Evolutionary conservation across 2,888 invertebrate genomes (phyloP).

Genomic region (Kryphioiulus occultus): DNA sequence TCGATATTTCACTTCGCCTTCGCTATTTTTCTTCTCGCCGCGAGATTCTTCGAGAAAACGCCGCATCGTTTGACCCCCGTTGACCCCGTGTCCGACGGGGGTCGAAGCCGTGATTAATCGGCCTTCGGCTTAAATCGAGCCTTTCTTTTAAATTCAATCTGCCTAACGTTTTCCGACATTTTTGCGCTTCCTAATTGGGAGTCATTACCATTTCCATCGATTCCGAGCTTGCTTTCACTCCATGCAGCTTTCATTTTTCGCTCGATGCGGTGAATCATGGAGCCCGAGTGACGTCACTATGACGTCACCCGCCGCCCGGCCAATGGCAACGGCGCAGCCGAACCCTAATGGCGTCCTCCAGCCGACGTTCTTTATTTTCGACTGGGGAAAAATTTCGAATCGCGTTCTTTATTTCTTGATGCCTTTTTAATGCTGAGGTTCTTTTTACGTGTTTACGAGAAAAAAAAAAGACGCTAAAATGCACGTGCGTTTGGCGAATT

Average conservation of each 20-base stretch:
- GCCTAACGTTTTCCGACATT: neutral
- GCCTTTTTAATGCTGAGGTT: neutral
- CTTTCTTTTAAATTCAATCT: neutral
- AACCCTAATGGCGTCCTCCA: slow-evolving; percentile 36
- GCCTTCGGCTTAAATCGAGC: neutral
- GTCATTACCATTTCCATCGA: slow-evolving; percentile 25
- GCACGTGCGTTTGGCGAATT: neutral
- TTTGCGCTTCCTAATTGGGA: slow-evolving; percentile 10
- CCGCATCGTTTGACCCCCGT: neutral
- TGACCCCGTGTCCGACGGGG: neutral
- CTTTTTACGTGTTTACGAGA: neutral
- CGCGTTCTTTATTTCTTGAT: neutral
- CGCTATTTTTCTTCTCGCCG: neutral
- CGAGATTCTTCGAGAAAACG: slow-evolving; percentile 2
- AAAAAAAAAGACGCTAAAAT: too few species aligned
- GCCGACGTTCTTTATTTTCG: neutral
- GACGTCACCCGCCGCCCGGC: neutral
- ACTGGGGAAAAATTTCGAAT: neutral
- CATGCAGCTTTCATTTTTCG: slow-evolving; percentile 17
- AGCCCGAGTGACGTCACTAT: neutral
- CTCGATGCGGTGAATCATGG: slow-evolving; percentile 31
- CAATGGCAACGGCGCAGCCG: neutral
- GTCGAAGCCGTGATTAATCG: neutral
- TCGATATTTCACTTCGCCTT: slow-evolving; percentile 9
- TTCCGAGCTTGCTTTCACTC: neutral